These are phyloP conservation scores for Hydra vulgaris DNA, from an alignment of 30 jellyfish, hydroid and myxozoan species.

Conservation along the genomic window DNA sequence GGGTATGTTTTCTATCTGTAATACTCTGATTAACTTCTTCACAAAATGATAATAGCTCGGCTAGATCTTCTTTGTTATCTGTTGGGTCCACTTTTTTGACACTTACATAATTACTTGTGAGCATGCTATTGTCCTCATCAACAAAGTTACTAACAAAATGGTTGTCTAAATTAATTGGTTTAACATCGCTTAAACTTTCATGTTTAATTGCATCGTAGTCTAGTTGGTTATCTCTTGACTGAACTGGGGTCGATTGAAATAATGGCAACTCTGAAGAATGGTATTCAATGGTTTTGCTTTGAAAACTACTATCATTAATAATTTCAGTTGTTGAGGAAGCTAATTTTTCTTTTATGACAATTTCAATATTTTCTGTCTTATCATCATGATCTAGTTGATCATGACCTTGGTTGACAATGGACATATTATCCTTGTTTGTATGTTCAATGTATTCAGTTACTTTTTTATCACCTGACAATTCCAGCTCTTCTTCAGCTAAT, in stretches of 20 bases:
- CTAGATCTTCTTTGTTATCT: not conserved
- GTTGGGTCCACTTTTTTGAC: not conserved
- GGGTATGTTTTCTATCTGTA: not conserved
- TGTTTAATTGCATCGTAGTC: not conserved
- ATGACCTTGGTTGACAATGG: too few relatives aligned
- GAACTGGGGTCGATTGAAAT: constrained; percentile 3
- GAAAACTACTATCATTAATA: not conserved
- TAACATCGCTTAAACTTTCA: not conserved
- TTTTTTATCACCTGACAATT: too few relatives aligned
- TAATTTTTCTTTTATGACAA: too few relatives aligned
- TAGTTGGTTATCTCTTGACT: not conserved
- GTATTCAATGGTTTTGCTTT: not conserved
- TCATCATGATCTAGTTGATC: too few relatives aligned
- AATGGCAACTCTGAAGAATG: constrained; percentile 1
- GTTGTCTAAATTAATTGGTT: not conserved
- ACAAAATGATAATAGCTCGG: not conserved
- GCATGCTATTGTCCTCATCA: not conserved
- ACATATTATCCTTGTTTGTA: too few relatives aligned
- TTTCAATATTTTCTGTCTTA: too few relatives aligned
- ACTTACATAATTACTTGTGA: not conserved
- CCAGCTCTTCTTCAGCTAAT: too few relatives aligned
- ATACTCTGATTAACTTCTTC: not conserved
- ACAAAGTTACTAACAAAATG: not conserved
- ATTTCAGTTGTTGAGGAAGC: not conserved
- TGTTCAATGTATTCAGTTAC: too few relatives aligned